Base-by-base conservation (phyloP, 2,797 vertebrate species). In the Apogon hyalosoma region DNA sequence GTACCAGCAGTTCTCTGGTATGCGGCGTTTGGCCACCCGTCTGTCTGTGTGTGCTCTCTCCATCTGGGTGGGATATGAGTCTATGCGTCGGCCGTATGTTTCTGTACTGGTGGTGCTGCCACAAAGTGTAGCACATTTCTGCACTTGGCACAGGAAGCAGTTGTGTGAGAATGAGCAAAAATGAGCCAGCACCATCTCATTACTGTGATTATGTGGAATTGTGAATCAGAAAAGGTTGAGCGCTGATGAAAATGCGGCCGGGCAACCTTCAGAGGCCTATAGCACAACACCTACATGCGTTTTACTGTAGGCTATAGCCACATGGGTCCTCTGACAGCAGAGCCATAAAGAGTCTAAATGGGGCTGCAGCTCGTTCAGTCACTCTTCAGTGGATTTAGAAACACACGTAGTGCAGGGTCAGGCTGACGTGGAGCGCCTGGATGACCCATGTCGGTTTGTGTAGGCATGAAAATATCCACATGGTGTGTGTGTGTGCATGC, bases 301-400 rank as follows among this genome's bases (percentile, higher is more conserved):
- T 33, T 10, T 15, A 53, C 50, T 10, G 52, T n/a, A 53, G 50
- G 59, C 11, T 39, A 49, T 16, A 38, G 6, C 31, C 6, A 52
- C n/a, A 11, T 7, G 60, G 73, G 56, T 70, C 63, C 79, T 64
- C 66, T 73, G 74, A 77, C 69, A 75, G 74, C 66, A 7, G 40
- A 43, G 40, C 39, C 45, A 69, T 62, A 13, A 47, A 65, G 42
- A 33, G 8, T 69, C 69, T 49, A 61, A 73, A 65, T 63, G 24
- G 43, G 74, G 51, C 62, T 53, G 18, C 3, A 7, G 56, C 50
- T n/a, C 46, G 14, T 39, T 40, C 36, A 41, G 73, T 62, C 6
- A 45, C 33, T 53, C 47, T 39, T 3, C 24, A 43, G 59, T 69
- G 53, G n/a, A 65, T 79, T 83, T 74, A 81, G 73, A 81, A 71